Percentiles rank a stretch among this genome's conserved stretches.
phyloP scores from a whole-genome alignment of 2,888 invertebrate species.

The Apodemia zela region DNA sequence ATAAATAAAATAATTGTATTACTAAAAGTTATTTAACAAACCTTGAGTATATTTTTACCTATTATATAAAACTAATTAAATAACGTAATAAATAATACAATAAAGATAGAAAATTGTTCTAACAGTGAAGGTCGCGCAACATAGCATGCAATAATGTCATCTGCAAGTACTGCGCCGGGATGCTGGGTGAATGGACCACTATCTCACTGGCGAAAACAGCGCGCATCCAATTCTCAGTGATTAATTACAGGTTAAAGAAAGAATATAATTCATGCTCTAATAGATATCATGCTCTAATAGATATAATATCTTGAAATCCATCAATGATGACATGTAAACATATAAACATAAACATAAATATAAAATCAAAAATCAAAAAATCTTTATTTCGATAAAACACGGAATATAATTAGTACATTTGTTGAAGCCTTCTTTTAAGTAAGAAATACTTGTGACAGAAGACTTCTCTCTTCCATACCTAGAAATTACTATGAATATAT shows the following conservation, averaged over 20 bases:
- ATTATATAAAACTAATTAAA: neutral
- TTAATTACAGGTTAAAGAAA: neutral
- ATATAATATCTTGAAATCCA: no score
- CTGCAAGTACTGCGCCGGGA: neutral
- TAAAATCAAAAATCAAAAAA: no score
- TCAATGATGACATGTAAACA: no score
- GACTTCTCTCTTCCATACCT: no score
- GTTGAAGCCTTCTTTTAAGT: no score
- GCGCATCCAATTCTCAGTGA: neutral
- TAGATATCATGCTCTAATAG: no score
- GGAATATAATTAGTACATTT: no score
- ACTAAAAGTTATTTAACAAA: neutral
- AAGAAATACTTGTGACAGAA: no score
- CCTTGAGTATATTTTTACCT: neutral
- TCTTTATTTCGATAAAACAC: no score
- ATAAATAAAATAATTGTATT: neutral
- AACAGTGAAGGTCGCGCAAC: neutral
- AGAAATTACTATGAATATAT: no score
- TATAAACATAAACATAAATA: no score
- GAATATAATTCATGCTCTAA: no score
- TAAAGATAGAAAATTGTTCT: neutral
- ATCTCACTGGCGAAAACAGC: neutral
- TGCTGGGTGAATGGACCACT: conserved; percentile 1
- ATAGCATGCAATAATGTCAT: neutral
- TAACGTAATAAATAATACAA: neutral